A percentile compares a stretch with the other conserved stretches of the same genome.
Evolutionary conservation across 2,113 vertebrate genomes (phyloP).

Genomic region (Lamprotornis superbus): DNA sequence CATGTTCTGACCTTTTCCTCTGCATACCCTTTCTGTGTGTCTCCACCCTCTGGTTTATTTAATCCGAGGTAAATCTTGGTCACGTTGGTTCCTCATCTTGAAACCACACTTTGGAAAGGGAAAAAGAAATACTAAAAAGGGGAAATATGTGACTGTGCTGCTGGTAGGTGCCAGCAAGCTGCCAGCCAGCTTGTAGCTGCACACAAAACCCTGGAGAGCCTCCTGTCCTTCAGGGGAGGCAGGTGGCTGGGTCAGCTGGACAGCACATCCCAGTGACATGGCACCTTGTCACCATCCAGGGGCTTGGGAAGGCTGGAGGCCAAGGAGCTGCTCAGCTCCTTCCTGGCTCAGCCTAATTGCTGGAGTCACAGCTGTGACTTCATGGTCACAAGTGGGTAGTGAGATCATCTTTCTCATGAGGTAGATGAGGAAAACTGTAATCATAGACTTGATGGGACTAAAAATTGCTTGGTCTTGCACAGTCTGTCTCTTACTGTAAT

Average conservation of each 20-base stretch:
- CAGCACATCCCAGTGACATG: not conserved
- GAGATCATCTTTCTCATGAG: conserved; percentile 47
- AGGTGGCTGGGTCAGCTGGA: not conserved
- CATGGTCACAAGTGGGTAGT: conserved; percentile 19
- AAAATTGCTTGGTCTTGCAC: conserved; percentile 1
- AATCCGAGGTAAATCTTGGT: not conserved
- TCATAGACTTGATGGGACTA: conserved; percentile 8
- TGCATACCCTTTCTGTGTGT: not conserved
- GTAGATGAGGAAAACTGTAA: conserved; percentile 17
- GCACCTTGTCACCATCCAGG: not conserved
- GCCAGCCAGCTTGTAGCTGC: not conserved
- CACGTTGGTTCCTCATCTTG: not conserved
- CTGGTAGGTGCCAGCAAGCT: not conserved
- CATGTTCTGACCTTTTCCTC: not conserved
- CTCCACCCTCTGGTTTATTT: not conserved
- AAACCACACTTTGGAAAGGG: not conserved
- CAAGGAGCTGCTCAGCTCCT: not conserved
- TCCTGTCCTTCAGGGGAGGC: not conserved
- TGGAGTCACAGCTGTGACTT: conserved; percentile 30
- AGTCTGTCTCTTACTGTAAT: not conserved
- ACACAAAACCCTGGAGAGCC: not conserved
- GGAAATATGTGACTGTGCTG: not conserved
- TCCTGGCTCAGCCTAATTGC: not conserved
- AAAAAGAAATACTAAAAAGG: not conserved
- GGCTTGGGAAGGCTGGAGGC: not conserved